phyloP scores from a whole-genome alignment of 2,888 invertebrate genomes.

The Periphyllus acericola region DNA sequence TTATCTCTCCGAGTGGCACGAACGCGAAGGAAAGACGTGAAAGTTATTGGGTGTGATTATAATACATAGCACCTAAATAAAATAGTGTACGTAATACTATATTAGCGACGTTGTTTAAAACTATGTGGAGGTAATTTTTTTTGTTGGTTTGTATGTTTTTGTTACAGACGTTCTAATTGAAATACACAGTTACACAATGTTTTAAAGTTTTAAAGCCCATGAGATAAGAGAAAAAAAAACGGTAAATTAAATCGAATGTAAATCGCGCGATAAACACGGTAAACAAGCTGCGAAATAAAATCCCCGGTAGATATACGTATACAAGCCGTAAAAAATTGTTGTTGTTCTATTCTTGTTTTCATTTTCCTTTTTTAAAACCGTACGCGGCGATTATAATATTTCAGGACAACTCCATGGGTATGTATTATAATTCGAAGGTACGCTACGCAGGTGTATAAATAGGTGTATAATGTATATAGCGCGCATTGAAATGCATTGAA shows the following conservation, averaged over 20 bases:
- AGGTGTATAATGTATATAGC: too few relatives aligned
- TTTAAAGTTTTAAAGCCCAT: too few relatives aligned
- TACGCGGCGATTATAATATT: background rate
- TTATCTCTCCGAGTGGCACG: background rate
- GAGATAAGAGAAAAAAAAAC: background rate
- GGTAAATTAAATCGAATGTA: background rate
- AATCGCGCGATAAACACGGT: background rate
- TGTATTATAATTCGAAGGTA: background rate
- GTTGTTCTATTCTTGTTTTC: background rate
- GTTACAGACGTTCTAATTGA: background rate
- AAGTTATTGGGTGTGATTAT: background rate
- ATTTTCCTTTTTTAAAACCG: background rate
- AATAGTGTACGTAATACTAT: background rate
- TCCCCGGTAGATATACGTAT: background rate
- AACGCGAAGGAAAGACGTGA: background rate
- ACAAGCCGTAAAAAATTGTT: background rate
- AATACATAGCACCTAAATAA: background rate
- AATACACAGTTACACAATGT: background rate
- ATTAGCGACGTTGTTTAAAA: background rate
- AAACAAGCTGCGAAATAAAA: background rate
- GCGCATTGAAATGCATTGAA: background rate
- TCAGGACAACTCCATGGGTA: background rate
- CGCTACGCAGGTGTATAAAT: too few relatives aligned
- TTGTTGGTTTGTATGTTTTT: too few relatives aligned
- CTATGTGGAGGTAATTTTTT: background rate